Evolutionary conservation across 2,797 vertebrate species (phyloP).

Genomic region (Tenualosa thibaudeaui): DNA sequence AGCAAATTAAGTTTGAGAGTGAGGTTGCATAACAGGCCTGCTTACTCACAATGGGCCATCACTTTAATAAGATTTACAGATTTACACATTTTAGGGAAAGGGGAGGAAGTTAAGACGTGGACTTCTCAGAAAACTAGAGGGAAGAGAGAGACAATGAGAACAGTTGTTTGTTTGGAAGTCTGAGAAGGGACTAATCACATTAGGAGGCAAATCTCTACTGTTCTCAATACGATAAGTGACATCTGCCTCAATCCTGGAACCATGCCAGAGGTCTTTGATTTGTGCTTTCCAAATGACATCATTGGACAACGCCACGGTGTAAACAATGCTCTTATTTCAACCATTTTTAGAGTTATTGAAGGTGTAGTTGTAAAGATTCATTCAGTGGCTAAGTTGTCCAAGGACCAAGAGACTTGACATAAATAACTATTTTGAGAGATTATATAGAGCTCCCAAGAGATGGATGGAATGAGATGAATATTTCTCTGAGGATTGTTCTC

Average conservation of each 20-base stretch:
- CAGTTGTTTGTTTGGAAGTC: neutral
- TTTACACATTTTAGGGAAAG: neutral
- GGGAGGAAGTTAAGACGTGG: neutral
- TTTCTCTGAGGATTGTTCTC: neutral
- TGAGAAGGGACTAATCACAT: conserved; percentile 32
- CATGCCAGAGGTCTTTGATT: conserved; percentile 8
- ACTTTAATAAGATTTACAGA: conserved; percentile 31
- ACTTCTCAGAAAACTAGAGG: neutral
- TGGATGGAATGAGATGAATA: neutral
- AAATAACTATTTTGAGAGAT: neutral
- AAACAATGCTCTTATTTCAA: neutral
- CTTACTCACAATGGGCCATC: neutral
- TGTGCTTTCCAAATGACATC: neutral
- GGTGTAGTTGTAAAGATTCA: neutral
- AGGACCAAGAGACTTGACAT: neutral
- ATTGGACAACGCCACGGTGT: neutral
- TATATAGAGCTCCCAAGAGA: neutral
- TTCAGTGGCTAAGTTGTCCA: neutral
- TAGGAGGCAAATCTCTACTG: neutral
- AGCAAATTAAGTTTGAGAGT: neutral
- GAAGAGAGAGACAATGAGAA: too few species aligned
- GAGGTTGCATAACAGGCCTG: conserved; percentile 31
- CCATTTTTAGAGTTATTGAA: neutral
- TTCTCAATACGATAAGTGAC: conserved; percentile 21
- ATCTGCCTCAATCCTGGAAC: neutral